phyloP scores from a whole-genome alignment of 2,113 vertebrate species.

The Lates calcarifer region DNA sequence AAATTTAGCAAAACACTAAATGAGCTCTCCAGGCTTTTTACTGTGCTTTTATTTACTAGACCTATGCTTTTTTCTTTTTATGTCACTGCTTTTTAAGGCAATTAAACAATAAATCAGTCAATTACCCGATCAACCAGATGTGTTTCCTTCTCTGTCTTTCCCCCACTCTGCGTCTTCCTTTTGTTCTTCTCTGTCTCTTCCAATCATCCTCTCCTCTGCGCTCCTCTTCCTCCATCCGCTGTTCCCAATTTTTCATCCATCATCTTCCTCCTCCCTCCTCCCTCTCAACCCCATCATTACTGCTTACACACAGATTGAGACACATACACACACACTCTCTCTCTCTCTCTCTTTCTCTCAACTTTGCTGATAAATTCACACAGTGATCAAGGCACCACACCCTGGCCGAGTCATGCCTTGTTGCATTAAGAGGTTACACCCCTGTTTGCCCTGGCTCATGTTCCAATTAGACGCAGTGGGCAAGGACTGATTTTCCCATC shows the following conservation, averaged over 20 bases:
- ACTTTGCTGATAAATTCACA: conserved; percentile 46
- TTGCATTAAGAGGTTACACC: conserved; percentile 70
- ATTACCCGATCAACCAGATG: neutral
- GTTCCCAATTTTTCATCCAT: neutral
- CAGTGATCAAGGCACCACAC: conserved; percentile 52
- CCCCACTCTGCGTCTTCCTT: neutral
- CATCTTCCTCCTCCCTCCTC: neutral
- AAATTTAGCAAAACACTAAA: neutral
- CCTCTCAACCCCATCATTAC: conserved; percentile 5
- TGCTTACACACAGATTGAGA: neutral
- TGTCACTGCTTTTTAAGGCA: neutral
- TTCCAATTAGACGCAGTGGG: conserved; percentile 54
- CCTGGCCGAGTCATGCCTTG: conserved; percentile 65
- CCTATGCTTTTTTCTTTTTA: neutral
- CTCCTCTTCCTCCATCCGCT: neutral
- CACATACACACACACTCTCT: neutral
- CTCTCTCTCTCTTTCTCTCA: too few relatives aligned
- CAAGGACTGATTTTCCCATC: conserved; percentile 53
- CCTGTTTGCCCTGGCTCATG: conserved; percentile 74
- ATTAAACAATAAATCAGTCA: neutral
- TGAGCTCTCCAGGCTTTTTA: neutral
- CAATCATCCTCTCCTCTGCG: neutral
- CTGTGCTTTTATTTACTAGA: neutral
- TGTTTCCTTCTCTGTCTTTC: neutral
- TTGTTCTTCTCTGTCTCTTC: neutral